Evolutionary conservation across 2,113 vertebrate species (phyloP).

Genomic region (Chunga burmeisteri): DNA sequence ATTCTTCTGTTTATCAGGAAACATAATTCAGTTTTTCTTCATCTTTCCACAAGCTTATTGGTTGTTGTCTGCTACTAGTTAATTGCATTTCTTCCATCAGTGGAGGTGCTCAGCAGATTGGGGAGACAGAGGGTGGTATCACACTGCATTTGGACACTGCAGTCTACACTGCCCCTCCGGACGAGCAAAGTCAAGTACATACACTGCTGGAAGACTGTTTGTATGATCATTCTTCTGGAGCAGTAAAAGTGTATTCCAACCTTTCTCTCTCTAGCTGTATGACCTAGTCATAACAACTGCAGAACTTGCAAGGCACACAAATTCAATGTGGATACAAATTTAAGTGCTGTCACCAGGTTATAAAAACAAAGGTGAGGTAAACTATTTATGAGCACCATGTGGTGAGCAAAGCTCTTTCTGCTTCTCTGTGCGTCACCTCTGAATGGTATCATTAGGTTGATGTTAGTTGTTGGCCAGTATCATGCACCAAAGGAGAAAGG

Average conservation of each 20-base stretch:
- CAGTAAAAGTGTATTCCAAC: neutral
- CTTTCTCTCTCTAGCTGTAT: neutral
- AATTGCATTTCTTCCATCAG: neutral
- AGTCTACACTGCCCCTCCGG: neutral
- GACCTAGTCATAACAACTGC: neutral
- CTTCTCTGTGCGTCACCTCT: neutral
- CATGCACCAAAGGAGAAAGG: neutral
- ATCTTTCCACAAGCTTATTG: neutral
- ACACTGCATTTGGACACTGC: neutral
- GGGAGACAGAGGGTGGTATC: neutral
- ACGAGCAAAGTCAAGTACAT: accelerated
- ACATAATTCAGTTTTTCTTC: neutral
- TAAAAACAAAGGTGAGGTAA: neutral
- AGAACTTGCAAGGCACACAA: neutral
- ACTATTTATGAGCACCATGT: neutral
- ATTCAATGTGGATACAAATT: neutral
- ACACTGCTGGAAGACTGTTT: accelerated
- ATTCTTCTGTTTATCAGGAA: neutral
- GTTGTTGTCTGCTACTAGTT: neutral
- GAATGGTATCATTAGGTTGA: neutral
- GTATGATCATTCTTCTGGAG: neutral
- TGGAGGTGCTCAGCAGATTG: neutral
- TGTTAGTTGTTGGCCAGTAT: neutral
- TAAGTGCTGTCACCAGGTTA: neutral
- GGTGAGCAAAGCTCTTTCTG: neutral